Percentiles rank a stretch among this genome's conserved stretches.
Conservation (phyloP, 2,888 invertebrate species). For the Eurytoma californica region DNA sequence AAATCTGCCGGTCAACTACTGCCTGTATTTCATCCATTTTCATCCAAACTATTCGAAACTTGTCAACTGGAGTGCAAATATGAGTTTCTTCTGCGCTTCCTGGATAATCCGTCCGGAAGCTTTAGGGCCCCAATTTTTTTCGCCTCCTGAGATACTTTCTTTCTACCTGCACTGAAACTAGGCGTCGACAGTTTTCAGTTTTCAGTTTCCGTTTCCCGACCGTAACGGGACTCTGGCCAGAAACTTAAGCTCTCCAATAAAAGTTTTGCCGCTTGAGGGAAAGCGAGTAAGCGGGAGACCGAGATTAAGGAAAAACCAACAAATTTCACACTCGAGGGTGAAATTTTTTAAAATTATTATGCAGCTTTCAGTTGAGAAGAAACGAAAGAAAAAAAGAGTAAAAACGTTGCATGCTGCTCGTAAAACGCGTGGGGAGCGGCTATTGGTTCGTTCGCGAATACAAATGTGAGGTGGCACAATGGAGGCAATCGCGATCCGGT, state of each 20-base stretch:
- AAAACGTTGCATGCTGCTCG: too few relatives aligned
- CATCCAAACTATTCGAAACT: too few relatives aligned
- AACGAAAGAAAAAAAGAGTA: neutral
- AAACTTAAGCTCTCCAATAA: constrained; percentile 63
- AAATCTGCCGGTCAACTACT: too few relatives aligned
- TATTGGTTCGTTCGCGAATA: constrained; percentile 54
- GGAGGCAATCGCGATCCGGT: constrained; percentile 69
- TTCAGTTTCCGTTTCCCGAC: constrained; percentile 22
- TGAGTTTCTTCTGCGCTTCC: neutral
- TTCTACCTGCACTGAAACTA: too few relatives aligned
- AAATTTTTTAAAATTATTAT: too few relatives aligned
- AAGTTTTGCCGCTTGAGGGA: constrained; percentile 28
- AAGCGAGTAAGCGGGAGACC: neutral
- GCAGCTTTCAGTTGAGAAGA: too few relatives aligned
- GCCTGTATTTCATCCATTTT: too few relatives aligned
- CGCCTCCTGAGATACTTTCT: too few relatives aligned
- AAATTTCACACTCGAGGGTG: too few relatives aligned
- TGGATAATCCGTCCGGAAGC: neutral
- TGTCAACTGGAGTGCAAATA: too few relatives aligned
- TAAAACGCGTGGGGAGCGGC: neutral
- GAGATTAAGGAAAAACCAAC: neutral
- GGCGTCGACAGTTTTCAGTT: too few relatives aligned
- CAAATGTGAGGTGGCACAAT: constrained; percentile 67
- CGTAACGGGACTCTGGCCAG: constrained; percentile 32
- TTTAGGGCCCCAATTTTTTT: constrained; percentile 34